Conservation (phyloP, 2,888 invertebrate species). For the Zonitis immaculata region DNA sequence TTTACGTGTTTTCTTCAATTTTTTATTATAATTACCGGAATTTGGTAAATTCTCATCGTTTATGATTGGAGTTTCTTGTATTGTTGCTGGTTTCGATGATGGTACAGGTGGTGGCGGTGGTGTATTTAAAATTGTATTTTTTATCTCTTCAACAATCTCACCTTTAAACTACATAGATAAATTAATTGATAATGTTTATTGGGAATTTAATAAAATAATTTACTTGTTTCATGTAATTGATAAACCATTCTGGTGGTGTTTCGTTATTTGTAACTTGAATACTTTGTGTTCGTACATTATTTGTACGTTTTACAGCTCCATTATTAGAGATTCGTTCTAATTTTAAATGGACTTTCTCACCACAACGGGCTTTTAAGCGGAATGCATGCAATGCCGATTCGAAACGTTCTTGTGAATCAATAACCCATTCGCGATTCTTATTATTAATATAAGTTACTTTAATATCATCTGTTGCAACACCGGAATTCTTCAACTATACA, state of each 20-base stretch:
- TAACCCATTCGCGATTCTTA: constrained; percentile 46
- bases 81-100: background rate
- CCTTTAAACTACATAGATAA: constrained; percentile 37
- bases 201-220: too few species aligned
- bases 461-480: constrained; percentile 44
- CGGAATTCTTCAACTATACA: constrained; percentile 46
- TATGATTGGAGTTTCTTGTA: background rate
- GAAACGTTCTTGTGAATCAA: constrained; percentile 48
- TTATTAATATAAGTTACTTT: constrained; percentile 47
- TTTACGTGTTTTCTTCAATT: background rate
- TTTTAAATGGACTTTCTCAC: constrained; percentile 43
- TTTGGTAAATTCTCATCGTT: background rate
- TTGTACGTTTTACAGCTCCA: constrained; percentile 10
- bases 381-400: constrained; percentile 47
- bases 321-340: constrained; percentile 37
- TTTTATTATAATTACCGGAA: background rate
- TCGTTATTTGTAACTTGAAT: constrained; percentile 24
- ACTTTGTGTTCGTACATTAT: constrained; percentile 36
- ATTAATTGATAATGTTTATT: too few species aligned
- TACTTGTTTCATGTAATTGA: constrained; percentile 32
- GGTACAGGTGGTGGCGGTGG: constrained; percentile 21
- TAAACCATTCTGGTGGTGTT: constrained; percentile 35
- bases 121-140: constrained; percentile 19
- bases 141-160: constrained; percentile 40
- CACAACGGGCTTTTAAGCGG: constrained; percentile 41